phyloP scores from a whole-genome alignment of 2,113 vertebrate genomes.

The Pomatostomus ruficeps region DNA sequence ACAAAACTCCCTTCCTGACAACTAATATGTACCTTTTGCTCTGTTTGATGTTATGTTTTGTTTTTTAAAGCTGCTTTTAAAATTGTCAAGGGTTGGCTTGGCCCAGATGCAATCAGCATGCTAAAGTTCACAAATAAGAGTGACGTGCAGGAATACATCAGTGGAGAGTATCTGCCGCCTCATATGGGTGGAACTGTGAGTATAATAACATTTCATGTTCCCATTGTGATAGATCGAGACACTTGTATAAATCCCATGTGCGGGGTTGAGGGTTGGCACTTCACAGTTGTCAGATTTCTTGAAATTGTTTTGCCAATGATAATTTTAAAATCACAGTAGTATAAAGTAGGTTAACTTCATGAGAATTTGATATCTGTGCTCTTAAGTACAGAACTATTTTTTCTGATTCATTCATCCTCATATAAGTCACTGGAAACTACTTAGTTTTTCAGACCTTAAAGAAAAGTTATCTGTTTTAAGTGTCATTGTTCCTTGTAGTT shows the following conservation, averaged over 20 bases:
- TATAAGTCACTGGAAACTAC: neutral
- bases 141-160: constrained; percentile 86
- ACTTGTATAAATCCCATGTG: neutral
- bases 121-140: constrained; percentile 86
- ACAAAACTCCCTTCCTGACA: neutral
- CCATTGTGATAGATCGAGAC: neutral
- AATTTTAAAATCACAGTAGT: neutral
- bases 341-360: neutral
- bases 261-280: neutral
- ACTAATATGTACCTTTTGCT: neutral
- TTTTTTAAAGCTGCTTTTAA: constrained; percentile 88
- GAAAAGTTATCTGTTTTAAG: neutral
- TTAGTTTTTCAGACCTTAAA: neutral
- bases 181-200: constrained; percentile 95
- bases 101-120: constrained; percentile 89
- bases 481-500: neutral
- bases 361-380: neutral
- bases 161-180: constrained; percentile 83
- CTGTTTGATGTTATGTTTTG: neutral
- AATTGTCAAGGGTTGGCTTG: constrained; percentile 93
- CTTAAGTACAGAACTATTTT: neutral
- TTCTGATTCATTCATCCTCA: neutral
- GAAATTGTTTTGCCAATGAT: neutral
- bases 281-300: neutral
- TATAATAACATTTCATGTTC: neutral